Conservation (phyloP, 1,140 invertebrate genomes). For the Bombus superbus region DNA sequence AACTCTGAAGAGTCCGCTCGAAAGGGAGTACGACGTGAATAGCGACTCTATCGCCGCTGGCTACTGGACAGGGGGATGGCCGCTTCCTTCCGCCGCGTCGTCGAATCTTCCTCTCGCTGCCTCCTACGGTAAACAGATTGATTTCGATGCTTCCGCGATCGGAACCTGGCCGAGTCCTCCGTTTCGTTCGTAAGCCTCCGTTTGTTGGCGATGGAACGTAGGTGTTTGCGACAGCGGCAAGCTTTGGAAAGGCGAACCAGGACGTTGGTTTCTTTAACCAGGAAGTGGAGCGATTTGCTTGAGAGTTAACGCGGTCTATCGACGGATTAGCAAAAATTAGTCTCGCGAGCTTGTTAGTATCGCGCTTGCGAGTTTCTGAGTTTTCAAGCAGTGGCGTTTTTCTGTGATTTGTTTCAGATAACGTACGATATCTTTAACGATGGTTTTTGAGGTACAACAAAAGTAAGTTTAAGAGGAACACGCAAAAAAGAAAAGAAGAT, state of each 20-base stretch:
- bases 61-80: slow-evolving; percentile 36
- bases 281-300: background rate
- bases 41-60: slow-evolving; percentile 39
- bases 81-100: slow-evolving; percentile 57
- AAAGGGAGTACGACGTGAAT: slow-evolving; percentile 54
- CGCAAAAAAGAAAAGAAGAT: no score
- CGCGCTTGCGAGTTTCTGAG: no score
- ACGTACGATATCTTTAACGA: no score
- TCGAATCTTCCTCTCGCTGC: slow-evolving; percentile 29
- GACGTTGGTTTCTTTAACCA: no score
- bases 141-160: slow-evolving; percentile 24
- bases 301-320: background rate
- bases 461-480: no score
- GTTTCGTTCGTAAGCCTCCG: no score
- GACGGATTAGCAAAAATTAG: no score
- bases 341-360: no score
- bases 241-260: background rate
- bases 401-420: no score
- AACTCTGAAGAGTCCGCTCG: slow-evolving; percentile 70
- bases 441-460: no score
- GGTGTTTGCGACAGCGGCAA: background rate
- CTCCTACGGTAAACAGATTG: slow-evolving; percentile 11
- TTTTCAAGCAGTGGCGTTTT: no score
- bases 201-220: background rate
- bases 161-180: background rate